A percentile compares a stretch with the other conserved stretches of the same genome.
phyloP scores from a whole-genome alignment of 1,140 invertebrate species.

The Amyelois transitella region DNA sequence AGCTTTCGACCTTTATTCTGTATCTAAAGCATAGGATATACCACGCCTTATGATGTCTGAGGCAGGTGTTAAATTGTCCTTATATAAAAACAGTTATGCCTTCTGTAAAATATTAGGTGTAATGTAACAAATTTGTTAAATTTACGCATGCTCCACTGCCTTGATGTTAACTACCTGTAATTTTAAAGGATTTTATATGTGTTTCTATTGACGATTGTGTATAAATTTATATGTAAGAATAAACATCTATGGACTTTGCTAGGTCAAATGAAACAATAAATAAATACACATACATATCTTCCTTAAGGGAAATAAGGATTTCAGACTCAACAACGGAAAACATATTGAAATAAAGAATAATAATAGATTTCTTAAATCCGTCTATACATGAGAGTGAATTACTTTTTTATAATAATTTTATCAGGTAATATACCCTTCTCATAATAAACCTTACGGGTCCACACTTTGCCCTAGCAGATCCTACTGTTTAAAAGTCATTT shows the following conservation, averaged over 20 bases:
- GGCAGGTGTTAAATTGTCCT: slow-evolving; percentile 6
- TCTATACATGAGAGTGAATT: not conserved
- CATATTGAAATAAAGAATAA: too few species aligned
- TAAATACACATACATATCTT: not conserved
- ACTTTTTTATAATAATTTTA: not conserved
- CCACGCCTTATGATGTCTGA: slow-evolving; percentile 7
- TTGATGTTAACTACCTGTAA: slow-evolving; percentile 51
- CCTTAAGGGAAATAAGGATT: too few species aligned
- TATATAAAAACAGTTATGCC: slow-evolving; percentile 14
- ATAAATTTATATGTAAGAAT: slow-evolving; percentile 18
- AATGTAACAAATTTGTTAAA: slow-evolving; percentile 33
- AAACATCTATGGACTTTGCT: not conserved
- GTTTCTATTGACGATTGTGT: slow-evolving; percentile 32
- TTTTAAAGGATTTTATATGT: slow-evolving; percentile 43
- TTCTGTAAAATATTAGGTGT: slow-evolving; percentile 26
- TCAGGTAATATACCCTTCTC: too few species aligned
- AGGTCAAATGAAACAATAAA: not conserved
- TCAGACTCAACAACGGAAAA: too few species aligned
- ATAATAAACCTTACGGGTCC: too few species aligned
- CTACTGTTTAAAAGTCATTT: not conserved
- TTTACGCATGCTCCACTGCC: slow-evolving; percentile 57
- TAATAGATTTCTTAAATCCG: not conserved
- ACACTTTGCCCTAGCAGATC: not conserved
- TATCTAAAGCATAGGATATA: not conserved
- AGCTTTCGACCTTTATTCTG: too few species aligned